Evolutionary conservation across 2,113 vertebrate species (phyloP).

Genomic region (Chloropsis hardwickii): DNA sequence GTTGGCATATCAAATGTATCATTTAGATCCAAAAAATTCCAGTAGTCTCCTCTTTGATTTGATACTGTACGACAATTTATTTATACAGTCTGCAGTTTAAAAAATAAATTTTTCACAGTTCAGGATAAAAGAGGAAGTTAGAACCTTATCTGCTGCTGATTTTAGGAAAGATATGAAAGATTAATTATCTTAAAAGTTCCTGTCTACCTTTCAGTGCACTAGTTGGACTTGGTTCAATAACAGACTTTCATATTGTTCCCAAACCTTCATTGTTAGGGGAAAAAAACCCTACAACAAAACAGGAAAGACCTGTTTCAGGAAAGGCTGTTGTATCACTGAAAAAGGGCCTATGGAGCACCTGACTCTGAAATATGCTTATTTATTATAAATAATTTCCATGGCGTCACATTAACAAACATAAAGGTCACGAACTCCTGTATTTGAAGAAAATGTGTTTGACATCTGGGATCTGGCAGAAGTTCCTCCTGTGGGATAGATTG

Average conservation of each 20-base stretch:
- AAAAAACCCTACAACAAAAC: neutral
- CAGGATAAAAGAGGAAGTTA: neutral
- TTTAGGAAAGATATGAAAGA: neutral
- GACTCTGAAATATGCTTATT: slow-evolving; percentile 28
- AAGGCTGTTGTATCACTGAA: neutral
- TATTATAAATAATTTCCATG: slow-evolving; percentile 71
- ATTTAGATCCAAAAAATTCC: neutral
- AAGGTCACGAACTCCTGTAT: slow-evolving; percentile 69
- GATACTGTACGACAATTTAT: neutral
- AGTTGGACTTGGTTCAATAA: neutral
- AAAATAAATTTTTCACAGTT: neutral
- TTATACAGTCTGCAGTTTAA: neutral
- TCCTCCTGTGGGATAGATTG: slow-evolving; percentile 67
- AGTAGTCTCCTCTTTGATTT: neutral
- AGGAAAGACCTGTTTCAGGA: slow-evolving; percentile 54
- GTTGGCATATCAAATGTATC: neutral
- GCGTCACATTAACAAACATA: slow-evolving; percentile 63
- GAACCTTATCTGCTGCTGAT: neutral
- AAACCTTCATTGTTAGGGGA: neutral
- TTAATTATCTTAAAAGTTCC: neutral
- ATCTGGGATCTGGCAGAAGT: slow-evolving; percentile 71
- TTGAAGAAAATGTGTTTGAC: slow-evolving; percentile 72
- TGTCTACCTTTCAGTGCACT: slow-evolving; percentile 3
- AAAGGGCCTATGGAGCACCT: slow-evolving; percentile 25
- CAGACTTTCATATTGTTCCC: slow-evolving; percentile 1